phyloP scores from a whole-genome alignment of 2,797 vertebrate genomes.

The Cuculus canorus region DNA sequence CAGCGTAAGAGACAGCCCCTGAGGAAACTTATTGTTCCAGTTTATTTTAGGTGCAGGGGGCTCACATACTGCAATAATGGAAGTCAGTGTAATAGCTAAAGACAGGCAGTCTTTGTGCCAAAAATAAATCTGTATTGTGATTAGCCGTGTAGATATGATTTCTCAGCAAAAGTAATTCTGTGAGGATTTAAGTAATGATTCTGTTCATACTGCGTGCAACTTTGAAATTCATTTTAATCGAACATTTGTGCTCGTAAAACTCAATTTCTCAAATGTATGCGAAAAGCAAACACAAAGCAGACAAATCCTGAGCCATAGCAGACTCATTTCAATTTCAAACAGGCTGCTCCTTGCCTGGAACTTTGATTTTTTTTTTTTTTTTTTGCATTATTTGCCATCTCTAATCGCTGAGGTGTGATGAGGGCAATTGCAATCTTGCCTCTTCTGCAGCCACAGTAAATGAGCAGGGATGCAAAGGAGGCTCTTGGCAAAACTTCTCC shows the following conservation, averaged over 20 bases:
- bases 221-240: conserved; percentile 5
- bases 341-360: not conserved
- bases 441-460: not conserved
- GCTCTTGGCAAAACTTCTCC: not conserved
- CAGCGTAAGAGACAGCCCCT: not conserved
- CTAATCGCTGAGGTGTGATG: not conserved
- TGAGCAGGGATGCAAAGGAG: not conserved
- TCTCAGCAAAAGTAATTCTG: conserved; percentile 22
- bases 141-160: not conserved
- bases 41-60: not conserved
- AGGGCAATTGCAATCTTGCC: not conserved
- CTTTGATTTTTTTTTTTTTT: no score
- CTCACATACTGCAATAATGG: not conserved
- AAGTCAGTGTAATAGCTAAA: not conserved
- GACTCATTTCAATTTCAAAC: conserved; percentile 3
- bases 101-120: not conserved
- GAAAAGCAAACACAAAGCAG: not conserved
- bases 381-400: not conserved
- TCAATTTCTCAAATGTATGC: not conserved
- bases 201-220: not conserved
- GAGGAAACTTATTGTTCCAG: not conserved
- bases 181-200: conserved; percentile 10
- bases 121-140: not conserved
- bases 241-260: not conserved
- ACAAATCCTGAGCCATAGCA: not conserved